phyloP scores from a whole-genome alignment of 2,113 vertebrate genomes.

The Camelus bactrianus region DNA sequence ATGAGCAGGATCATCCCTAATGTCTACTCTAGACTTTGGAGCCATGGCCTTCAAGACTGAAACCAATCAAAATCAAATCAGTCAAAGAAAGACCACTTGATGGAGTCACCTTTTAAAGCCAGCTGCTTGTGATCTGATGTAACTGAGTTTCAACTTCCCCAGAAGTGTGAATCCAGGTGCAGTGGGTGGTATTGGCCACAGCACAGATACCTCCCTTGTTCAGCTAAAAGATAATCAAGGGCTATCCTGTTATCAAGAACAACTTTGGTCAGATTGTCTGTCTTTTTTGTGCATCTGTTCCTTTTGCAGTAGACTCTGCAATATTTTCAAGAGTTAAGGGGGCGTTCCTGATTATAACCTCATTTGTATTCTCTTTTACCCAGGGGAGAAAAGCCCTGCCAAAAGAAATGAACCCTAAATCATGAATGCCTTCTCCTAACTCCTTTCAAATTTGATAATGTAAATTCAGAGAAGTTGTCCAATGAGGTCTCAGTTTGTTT shows the following conservation, averaged over 20 bases:
- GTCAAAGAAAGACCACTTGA: neutral
- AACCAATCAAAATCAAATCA: neutral
- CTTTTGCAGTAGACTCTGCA: neutral
- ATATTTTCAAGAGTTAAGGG: neutral
- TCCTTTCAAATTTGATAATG: neutral
- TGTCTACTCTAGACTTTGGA: neutral
- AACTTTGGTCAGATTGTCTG: neutral
- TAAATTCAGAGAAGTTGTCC: neutral
- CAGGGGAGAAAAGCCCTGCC: neutral
- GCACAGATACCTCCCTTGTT: neutral
- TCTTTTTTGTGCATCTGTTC: neutral
- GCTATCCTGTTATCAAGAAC: neutral
- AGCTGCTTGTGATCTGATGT: neutral
- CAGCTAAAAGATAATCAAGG: neutral
- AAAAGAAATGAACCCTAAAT: neutral
- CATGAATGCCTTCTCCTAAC: neutral
- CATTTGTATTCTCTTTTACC: too few relatives aligned
- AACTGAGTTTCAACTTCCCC: neutral
- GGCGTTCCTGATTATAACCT: neutral
- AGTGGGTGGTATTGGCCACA: neutral
- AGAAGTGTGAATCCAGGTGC: neutral
- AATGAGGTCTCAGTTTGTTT: neutral
- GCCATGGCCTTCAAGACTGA: neutral
- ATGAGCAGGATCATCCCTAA: neutral
- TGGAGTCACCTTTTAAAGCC: neutral